These are phyloP conservation scores for Geococcyx californianus DNA, from an alignment of 2,113 vertebrate genomes.

Conservation along the genomic window DNA sequence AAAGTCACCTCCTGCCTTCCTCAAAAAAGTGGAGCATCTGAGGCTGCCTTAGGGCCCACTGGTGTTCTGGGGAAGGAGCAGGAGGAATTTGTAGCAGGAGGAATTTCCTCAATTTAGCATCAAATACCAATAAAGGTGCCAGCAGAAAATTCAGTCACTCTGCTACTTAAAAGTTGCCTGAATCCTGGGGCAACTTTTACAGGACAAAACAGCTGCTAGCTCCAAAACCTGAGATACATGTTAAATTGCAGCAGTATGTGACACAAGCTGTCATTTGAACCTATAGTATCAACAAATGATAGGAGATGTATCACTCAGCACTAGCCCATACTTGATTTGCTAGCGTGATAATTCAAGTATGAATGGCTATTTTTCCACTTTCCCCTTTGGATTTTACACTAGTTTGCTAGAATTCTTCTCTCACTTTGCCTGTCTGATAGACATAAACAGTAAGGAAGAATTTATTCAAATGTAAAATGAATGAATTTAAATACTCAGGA, in stretches of 20 bases:
- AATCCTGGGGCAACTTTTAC: neutral
- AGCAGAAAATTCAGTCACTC: neutral
- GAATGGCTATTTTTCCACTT: neutral
- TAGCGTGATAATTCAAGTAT: neutral
- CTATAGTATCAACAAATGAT: slow-evolving; percentile 1
- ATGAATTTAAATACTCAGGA: neutral
- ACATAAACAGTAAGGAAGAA: neutral
- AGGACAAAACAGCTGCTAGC: slow-evolving; percentile 3
- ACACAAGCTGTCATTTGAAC: neutral
- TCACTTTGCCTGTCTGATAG: neutral
- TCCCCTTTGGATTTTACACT: neutral
- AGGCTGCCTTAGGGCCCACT: neutral
- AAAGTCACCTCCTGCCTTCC: slow-evolving; percentile 10
- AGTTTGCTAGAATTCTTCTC: neutral
- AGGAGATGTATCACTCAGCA: neutral
- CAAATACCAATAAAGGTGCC: neutral
- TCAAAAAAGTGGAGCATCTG: neutral
- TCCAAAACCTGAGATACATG: neutral
- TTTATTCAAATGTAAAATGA: neutral
- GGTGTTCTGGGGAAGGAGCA: neutral
- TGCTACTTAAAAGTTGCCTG: neutral
- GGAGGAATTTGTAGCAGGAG: neutral
- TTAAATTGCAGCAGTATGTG: neutral
- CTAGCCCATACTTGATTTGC: neutral
- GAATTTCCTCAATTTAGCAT: neutral